Conservation (phyloP, 2,888 invertebrate species). For the Pediacus dermestoides region DNA sequence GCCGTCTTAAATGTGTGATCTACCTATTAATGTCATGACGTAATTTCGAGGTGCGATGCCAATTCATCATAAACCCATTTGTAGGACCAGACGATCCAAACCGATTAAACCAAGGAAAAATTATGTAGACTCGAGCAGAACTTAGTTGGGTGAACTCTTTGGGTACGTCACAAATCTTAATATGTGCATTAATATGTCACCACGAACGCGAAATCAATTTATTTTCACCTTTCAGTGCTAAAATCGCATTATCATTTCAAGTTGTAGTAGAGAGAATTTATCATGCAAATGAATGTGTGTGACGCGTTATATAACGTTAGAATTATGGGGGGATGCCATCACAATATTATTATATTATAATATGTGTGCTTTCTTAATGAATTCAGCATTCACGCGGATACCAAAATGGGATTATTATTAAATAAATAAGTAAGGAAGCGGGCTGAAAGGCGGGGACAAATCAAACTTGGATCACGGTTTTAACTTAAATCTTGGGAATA, state of each 20-base stretch:
- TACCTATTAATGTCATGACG: constrained; percentile 44
- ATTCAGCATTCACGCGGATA: no score
- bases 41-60: constrained; percentile 45
- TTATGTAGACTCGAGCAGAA: constrained; percentile 30
- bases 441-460: no score
- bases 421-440: no score
- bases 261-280: constrained; percentile 46
- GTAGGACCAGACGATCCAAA: constrained; percentile 33
- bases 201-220: constrained; percentile 50
- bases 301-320: no score
- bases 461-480: no score
- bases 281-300: constrained; percentile 49
- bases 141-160: constrained; percentile 30
- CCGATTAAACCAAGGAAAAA: constrained; percentile 29
- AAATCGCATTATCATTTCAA: constrained; percentile 49
- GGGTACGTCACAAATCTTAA: constrained; percentile 46
- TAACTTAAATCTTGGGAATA: no score
- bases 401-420: no score
- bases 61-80: constrained; percentile 46
- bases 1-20: no score
- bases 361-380: no score
- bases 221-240: constrained; percentile 48
- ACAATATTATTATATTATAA: no score
- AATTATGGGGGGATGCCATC: no score
- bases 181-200: constrained; percentile 52